Conservation (phyloP, 2,797 vertebrate species). For the Tympanoctomys barrerae region DNA sequence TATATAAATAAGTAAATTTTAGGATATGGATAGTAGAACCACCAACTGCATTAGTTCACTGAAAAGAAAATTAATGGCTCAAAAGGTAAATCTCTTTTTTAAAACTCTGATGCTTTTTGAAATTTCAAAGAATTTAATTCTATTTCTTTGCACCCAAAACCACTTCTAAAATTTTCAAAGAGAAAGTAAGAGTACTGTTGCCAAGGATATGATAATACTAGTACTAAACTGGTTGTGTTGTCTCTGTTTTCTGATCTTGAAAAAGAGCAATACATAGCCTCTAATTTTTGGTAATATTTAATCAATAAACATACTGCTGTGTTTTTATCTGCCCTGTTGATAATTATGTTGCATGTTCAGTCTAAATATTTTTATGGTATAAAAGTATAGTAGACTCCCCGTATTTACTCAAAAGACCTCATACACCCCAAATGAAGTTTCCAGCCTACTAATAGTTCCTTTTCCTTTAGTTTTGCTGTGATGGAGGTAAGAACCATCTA, state of each 20-base stretch:
- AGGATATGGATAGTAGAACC: background rate
- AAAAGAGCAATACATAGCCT: background rate
- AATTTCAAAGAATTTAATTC: background rate
- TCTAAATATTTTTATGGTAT: background rate
- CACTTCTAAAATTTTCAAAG: background rate
- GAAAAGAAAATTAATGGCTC: background rate
- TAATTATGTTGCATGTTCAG: background rate
- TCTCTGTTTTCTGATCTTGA: background rate
- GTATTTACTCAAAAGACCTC: background rate
- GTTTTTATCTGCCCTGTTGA: background rate
- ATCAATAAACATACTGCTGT: background rate
- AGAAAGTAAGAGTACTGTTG: background rate
- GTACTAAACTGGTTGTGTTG: background rate
- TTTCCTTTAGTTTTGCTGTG: background rate
- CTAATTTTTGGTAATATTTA: background rate
- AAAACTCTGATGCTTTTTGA: conserved; percentile 18
- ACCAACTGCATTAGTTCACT: background rate
- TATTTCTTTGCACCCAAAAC: background rate
- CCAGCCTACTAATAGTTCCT: background rate
- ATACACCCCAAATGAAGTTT: background rate
- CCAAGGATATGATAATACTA: background rate
- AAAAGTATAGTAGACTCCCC: too few relatives aligned
- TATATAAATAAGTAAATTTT: background rate
- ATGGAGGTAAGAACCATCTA: background rate
- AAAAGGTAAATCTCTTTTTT: conserved; percentile 6